phyloP scores from a whole-genome alignment of 2,797 vertebrate genomes.

The Falco concolor region DNA sequence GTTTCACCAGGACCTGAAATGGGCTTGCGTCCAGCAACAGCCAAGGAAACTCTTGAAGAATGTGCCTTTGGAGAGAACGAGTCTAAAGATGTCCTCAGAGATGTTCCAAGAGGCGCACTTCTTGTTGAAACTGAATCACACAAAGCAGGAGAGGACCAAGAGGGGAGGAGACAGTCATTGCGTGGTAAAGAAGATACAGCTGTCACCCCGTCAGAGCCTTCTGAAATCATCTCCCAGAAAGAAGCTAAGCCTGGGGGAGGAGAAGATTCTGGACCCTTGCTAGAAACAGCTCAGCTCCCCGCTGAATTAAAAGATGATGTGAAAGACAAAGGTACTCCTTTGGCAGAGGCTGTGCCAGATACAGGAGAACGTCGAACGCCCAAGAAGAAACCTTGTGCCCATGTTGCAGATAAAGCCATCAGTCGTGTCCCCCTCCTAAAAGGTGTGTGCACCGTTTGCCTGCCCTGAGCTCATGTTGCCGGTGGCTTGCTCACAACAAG shows the following conservation, averaged over 20 bases:
- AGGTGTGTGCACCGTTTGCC: slow-evolving; percentile 67
- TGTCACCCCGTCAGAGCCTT: neutral
- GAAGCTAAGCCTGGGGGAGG: slow-evolving; percentile 41
- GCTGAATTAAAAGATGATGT: neutral
- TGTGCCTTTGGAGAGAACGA: neutral
- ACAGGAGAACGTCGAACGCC: neutral
- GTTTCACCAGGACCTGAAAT: neutral
- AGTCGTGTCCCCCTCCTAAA: slow-evolving; percentile 72
- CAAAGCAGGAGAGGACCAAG: neutral
- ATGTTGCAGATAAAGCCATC: slow-evolving; percentile 24
- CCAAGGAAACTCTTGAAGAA: neutral
- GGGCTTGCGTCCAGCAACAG: neutral
- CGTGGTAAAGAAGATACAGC: neutral
- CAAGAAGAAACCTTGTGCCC: slow-evolving; percentile 21
- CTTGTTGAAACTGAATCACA: neutral
- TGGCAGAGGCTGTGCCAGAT: neutral
- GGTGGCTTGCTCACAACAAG: neutral
- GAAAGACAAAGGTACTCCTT: neutral
- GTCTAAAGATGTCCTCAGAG: neutral
- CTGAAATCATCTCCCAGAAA: slow-evolving; percentile 25
- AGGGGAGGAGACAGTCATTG: neutral
- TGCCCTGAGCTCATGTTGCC: neutral
- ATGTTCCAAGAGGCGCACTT: neutral
- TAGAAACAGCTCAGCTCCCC: neutral
- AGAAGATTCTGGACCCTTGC: neutral